Evolutionary conservation across 1,140 invertebrate species (phyloP), one percentile per base, ranked within the genome.

Genomic region (Coenobita brevimanus): DNA sequence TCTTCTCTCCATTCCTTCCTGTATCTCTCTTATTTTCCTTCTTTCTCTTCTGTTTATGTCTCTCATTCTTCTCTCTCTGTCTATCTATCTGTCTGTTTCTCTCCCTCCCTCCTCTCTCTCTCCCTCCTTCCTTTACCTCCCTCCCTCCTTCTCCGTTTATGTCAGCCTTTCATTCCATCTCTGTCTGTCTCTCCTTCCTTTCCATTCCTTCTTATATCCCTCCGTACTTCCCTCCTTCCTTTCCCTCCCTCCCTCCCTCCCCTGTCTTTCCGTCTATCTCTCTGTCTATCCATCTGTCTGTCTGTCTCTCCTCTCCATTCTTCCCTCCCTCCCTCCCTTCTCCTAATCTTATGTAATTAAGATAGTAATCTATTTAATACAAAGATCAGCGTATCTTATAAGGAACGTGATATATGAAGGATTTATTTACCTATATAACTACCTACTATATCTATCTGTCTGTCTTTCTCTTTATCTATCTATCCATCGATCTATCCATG

Each of bases 121-220:
- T 27, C 60, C 60, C 2, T 21, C 21, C 60, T 21, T 64, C 60
- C 8, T 27, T 33, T 33, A 10, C 36, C 64, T 4, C 64, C n/a
- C 41, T 33, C 15, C 2, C 2, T 57, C 76, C 21, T 15, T 79
- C 76, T 50, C 76, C 60, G 24, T 79, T 50, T 50, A 43, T 79
- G 24, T 57, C 76, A 57, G 24, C 60, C 76, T 79, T 50, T 79
- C 46, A 57, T 50, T 79, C 76, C 60, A 43, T 79, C 76, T 79
- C 76, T 57, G 24, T 57, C 76, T 62, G 30, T 62, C 78, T 80
- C 54, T 80, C 54, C 38, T 33, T 81, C 78, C 41, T 33, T 54
- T 54, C 21, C 54, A 2, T 21, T 57, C 24, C 38, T 21, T 80
- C n/a, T 80, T 54, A 57, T 54, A 57, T 24, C 38, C 24, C 60